A percentile compares a stretch with the other conserved stretches of the same genome.
Evolutionary conservation across 2,113 vertebrate genomes (phyloP).

Genomic region (Trachemys scripta): DNA sequence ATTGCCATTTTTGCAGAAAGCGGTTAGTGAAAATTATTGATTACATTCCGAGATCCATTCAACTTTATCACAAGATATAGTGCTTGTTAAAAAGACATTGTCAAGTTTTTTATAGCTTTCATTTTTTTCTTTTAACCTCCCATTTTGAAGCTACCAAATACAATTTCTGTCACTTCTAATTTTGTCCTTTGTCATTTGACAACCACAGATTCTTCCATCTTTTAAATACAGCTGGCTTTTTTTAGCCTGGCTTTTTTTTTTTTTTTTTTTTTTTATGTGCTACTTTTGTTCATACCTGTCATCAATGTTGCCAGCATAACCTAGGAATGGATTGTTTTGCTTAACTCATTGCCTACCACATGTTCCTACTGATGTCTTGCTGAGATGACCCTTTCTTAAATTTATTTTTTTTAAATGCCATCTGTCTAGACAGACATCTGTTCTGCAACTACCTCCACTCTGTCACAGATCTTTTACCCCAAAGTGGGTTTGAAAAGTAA

Average conservation of each 20-base stretch:
- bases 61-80: slow-evolving; percentile 1
- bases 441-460: neutral
- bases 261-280: neutral
- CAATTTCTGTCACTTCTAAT: neutral
- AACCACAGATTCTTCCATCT: neutral
- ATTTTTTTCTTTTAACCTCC: neutral
- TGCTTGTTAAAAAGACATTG: neutral
- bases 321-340: neutral
- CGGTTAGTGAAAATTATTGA: neutral
- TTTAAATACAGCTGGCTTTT: neutral
- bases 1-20: slow-evolving; percentile 11
- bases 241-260: neutral
- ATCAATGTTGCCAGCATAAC: neutral
- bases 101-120: neutral
- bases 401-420: neutral
- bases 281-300: neutral
- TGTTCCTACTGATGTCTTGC: neutral
- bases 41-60: slow-evolving; percentile 33
- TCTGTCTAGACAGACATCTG: neutral
- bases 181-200: slow-evolving; percentile 28
- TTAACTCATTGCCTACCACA: neutral
- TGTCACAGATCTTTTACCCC: neutral
- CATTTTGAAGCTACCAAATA: neutral
- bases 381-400: neutral
- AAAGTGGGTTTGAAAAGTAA: neutral